These are phyloP conservation scores for Tupaia tana DNA, from an alignment of 2,113 vertebrate species.

Conservation along the genomic window DNA sequence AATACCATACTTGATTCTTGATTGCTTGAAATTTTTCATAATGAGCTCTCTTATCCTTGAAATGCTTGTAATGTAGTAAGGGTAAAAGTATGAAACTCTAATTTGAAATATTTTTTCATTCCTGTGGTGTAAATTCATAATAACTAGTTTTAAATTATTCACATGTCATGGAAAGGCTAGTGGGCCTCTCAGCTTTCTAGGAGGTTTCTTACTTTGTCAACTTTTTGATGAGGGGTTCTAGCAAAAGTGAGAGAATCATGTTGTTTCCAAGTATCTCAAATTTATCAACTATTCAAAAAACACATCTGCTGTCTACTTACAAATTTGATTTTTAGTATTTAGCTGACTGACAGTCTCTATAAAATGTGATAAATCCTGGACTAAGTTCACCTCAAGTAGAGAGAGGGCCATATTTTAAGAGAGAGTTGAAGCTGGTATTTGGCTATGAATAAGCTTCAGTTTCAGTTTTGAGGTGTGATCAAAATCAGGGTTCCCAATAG, in stretches of 20 bases:
- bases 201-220: background rate
- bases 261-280: background rate
- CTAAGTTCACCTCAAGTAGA: background rate
- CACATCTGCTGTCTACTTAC: background rate
- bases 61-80: background rate
- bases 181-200: background rate
- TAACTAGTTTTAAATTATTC: background rate
- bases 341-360: background rate
- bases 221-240: background rate
- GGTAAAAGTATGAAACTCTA: fast-evolving
- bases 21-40: background rate
- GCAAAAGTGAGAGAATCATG: background rate
- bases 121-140: background rate
- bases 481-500: background rate
- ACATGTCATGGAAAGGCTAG: background rate
- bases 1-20: background rate
- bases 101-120: background rate
- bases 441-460: too few relatives aligned
- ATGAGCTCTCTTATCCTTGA: background rate
- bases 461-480: background rate
- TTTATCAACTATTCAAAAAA: background rate
- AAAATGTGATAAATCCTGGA: background rate
- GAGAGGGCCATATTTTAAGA: background rate
- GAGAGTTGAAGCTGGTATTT: background rate
- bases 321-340: background rate